Evolutionary conservation across 2,888 invertebrate species (phyloP).

Genomic region (Aporophyla lueneburgensis): DNA sequence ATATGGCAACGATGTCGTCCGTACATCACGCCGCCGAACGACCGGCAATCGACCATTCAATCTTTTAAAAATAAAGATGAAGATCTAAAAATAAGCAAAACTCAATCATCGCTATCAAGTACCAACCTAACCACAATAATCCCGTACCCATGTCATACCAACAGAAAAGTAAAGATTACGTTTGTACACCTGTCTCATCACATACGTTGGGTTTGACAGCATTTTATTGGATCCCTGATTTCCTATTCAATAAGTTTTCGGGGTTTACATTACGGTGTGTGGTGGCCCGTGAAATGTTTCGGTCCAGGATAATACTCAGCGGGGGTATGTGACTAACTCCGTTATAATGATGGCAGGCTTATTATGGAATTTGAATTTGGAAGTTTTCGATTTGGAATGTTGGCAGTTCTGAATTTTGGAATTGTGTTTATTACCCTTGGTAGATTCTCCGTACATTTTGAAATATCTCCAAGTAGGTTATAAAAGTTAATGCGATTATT

Average conservation of each 20-base stretch:
- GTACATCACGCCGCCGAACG: too few relatives aligned
- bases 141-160: conserved; percentile 58
- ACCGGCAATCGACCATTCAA: too few relatives aligned
- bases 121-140: conserved; percentile 50
- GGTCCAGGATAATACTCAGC: conserved; percentile 71
- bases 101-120: conserved; percentile 24
- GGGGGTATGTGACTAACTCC: conserved; percentile 72
- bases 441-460: conserved; percentile 4
- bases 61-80: background rate
- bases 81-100: conserved; percentile 16
- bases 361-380: conserved; percentile 52
- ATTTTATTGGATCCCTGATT: conserved; percentile 87
- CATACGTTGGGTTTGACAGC: conserved; percentile 85
- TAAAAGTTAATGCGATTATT: conserved; percentile 21
- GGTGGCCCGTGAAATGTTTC: conserved; percentile 84
- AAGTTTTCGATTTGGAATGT: conserved; percentile 50
- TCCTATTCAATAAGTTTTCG: conserved; percentile 87
- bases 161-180: conserved; percentile 66
- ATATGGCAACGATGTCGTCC: too few relatives aligned
- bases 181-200: conserved; percentile 78
- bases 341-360: conserved; percentile 69
- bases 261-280: conserved; percentile 82
- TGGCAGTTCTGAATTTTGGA: conserved; percentile 32
- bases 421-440: conserved; percentile 46
- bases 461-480: conserved; percentile 3